phyloP scores from a whole-genome alignment of 2,113 vertebrate genomes.

The Pelusios castaneus region DNA sequence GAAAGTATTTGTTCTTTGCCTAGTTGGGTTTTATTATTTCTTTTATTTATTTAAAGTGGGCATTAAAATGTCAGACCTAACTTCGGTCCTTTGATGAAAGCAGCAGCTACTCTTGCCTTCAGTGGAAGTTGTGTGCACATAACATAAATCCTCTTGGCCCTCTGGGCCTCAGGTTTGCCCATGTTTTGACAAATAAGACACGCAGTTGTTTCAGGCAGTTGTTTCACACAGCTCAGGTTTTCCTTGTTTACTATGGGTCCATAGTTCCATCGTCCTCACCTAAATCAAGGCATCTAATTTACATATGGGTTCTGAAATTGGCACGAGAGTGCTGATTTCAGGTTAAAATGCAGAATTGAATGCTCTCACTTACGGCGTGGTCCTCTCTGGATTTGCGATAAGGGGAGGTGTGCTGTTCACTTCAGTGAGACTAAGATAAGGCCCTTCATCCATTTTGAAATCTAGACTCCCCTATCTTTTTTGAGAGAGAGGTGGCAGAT shows the following conservation, averaged over 20 bases:
- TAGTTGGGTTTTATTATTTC: neutral
- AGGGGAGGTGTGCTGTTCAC: neutral
- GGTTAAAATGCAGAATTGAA: neutral
- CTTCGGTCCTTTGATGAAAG: neutral
- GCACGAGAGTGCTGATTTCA: neutral
- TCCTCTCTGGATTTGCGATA: neutral
- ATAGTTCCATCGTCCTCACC: neutral
- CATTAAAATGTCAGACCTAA: neutral
- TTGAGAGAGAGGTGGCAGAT: neutral
- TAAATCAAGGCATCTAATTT: neutral
- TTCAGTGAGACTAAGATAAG: neutral
- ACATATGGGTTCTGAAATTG: accelerated
- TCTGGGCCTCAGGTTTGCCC: slow-evolving; percentile 13
- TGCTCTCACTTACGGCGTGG: neutral
- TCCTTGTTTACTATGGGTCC: neutral
- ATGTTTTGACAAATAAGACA: neutral
- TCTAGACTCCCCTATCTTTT: neutral
- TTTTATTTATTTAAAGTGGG: neutral
- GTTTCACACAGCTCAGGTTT: slow-evolving; percentile 38
- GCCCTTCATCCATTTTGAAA: neutral
- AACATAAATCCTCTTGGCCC: neutral
- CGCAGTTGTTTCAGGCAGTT: slow-evolving; percentile 4
- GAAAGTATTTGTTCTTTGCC: neutral
- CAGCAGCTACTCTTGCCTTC: neutral
- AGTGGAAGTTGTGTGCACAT: neutral